A percentile compares a stretch with the other conserved stretches of the same genome.
These are phyloP conservation scores for Cyclophora albipunctata DNA, from an alignment of 2,888 invertebrate genomes.

Conservation along the genomic window DNA sequence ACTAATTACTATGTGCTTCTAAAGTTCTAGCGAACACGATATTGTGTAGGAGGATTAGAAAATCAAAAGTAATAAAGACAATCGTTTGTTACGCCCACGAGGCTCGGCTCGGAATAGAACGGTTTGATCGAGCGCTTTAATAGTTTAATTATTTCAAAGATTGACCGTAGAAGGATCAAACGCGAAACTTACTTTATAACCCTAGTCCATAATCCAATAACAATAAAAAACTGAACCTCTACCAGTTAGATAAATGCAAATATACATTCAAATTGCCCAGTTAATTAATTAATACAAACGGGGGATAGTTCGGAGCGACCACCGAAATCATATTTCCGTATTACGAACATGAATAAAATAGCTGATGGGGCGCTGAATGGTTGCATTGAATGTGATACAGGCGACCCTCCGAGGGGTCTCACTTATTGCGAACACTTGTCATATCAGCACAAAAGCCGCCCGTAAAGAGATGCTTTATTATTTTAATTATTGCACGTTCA, in stretches of 20 bases:
- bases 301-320: constrained; percentile 1
- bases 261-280: no score
- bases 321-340: constrained; percentile 9
- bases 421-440: constrained; percentile 72
- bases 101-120: background rate
- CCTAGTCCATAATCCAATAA: no score
- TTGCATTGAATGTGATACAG: background rate
- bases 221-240: no score
- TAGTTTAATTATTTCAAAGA: no score
- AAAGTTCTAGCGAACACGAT: no score
- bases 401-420: constrained; percentile 43
- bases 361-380: constrained; percentile 4
- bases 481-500: constrained; percentile 71
- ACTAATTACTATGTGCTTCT: no score
- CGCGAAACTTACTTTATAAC: no score
- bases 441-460: constrained; percentile 61
- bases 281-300: no score
- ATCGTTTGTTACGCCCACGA: constrained; percentile 35
- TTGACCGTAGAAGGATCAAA: no score
- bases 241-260: no score
- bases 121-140: no score
- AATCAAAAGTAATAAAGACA: constrained; percentile 19
- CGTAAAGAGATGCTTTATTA: constrained; percentile 63
- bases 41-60: no score
- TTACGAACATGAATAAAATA: constrained; percentile 15